Percentiles rank a stretch among this genome's conserved stretches.
Conservation (phyloP, 2,888 invertebrate species). For the Phalera bucephala region DNA sequence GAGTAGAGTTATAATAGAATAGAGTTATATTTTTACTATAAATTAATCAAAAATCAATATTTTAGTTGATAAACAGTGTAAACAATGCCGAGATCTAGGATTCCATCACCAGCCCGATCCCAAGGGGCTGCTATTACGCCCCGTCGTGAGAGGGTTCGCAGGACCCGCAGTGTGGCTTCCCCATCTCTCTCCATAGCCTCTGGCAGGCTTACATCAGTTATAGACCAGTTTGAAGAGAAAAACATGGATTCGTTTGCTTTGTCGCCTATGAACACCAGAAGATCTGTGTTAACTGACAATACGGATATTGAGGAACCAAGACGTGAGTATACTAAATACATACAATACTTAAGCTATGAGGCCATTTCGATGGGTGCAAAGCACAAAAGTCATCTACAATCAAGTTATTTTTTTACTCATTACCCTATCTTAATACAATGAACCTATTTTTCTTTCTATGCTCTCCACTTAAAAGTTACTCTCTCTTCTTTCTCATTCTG, state of each 20-base stretch:
- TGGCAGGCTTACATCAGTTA: constrained; percentile 46
- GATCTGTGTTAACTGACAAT: constrained; percentile 59
- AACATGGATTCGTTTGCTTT: constrained; percentile 46
- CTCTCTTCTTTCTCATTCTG: no score
- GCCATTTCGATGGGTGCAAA: no score
- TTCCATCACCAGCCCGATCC: constrained; percentile 63
- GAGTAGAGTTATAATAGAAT: no score
- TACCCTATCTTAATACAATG: no score
- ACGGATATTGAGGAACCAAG: constrained; percentile 63
- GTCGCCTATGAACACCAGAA: constrained; percentile 49
- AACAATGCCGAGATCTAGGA: constrained; percentile 46
- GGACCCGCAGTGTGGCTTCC: constrained; percentile 56
- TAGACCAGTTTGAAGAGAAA: constrained; percentile 42
- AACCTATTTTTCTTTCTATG: no score
- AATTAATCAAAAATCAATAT: no score
- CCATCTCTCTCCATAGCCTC: constrained; percentile 48
- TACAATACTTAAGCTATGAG: no score
- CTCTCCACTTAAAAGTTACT: no score
- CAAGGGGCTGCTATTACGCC: constrained; percentile 42
- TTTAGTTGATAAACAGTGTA: no score
- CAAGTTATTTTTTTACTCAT: no score
- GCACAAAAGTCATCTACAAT: no score
- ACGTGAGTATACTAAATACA: constrained; percentile 61
- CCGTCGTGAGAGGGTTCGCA: constrained; percentile 36
- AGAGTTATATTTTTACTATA: no score